Conservation (phyloP, 2,113 vertebrate genomes). For the Mirza zaza region DNA sequence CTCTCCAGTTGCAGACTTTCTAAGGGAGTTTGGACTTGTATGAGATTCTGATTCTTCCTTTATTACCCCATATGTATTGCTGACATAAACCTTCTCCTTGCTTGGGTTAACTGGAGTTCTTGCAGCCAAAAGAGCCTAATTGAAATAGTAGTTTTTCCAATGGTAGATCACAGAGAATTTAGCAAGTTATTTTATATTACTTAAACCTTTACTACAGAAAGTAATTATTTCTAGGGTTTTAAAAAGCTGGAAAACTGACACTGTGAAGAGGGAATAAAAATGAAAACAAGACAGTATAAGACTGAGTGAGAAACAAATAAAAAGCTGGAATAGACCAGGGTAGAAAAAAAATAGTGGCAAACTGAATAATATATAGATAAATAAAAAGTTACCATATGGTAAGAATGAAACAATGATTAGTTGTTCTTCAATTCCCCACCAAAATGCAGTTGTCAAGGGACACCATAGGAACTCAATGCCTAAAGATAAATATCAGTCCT, state of each 20-base stretch:
- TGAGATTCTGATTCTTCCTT: neutral
- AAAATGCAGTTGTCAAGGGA: neutral
- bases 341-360: neutral
- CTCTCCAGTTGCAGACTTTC: neutral
- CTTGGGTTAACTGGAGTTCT: neutral
- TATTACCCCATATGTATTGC: neutral
- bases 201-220: constrained; percentile 13
- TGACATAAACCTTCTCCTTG: neutral
- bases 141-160: neutral
- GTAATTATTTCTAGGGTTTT: neutral
- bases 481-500: neutral
- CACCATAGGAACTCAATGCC: neutral
- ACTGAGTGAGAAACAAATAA: neutral
- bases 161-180: neutral
- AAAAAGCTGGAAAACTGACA: neutral
- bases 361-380: neutral
- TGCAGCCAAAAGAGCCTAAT: neutral
- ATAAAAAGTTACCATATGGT: neutral
- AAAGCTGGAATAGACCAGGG: neutral
- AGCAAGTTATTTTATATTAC: neutral
- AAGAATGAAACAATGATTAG: neutral
- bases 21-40: neutral
- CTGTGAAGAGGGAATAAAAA: constrained; percentile 27
- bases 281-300: constrained; percentile 13
- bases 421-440: neutral